phyloP scores from a whole-genome alignment of 2,797 vertebrate genomes.

The Sebastiscus albofasciatus region DNA sequence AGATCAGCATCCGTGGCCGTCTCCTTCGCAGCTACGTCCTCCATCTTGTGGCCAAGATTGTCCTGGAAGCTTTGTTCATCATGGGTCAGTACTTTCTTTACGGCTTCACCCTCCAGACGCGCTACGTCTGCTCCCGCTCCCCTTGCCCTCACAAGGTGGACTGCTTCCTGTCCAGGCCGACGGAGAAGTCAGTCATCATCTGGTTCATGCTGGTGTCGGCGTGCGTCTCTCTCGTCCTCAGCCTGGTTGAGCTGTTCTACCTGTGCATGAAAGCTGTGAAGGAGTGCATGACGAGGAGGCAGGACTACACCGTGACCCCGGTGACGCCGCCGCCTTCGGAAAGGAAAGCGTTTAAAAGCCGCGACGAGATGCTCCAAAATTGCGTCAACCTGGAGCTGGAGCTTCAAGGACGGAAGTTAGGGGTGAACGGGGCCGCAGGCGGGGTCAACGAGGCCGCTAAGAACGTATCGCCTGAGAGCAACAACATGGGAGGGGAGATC shows the following conservation, averaged over 20 bases:
- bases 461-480: slow-evolving; percentile 55
- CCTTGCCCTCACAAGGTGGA: slow-evolving; percentile 94
- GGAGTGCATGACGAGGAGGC: slow-evolving; percentile 80
- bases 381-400: slow-evolving; percentile 77
- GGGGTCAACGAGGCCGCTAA: slow-evolving; percentile 41
- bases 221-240: slow-evolving; percentile 87
- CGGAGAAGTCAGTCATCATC: slow-evolving; percentile 96
- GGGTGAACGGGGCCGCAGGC: slow-evolving; percentile 10
- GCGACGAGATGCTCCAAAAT: slow-evolving; percentile 71
- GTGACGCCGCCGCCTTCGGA: slow-evolving; percentile 67
- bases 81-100: slow-evolving; percentile 93
- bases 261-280: slow-evolving; percentile 84
- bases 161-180: slow-evolving; percentile 95
- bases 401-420: slow-evolving; percentile 66
- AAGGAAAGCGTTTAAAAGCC: slow-evolving; percentile 64
- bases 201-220: slow-evolving; percentile 96
- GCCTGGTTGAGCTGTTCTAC: slow-evolving; percentile 86
- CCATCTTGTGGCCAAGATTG: slow-evolving; percentile 90
- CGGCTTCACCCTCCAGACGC: slow-evolving; percentile 87
- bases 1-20: slow-evolving; percentile 87
- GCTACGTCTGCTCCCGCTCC: slow-evolving; percentile 84
- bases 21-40: slow-evolving; percentile 90
- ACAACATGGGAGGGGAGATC: slow-evolving; percentile 75
- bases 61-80: slow-evolving; percentile 90
- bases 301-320: slow-evolving; percentile 81